Evolutionary conservation across 2,888 invertebrate genomes (phyloP), one percentile per base, ranked within the genome.

Genomic region (Sesamia inferens): DNA sequence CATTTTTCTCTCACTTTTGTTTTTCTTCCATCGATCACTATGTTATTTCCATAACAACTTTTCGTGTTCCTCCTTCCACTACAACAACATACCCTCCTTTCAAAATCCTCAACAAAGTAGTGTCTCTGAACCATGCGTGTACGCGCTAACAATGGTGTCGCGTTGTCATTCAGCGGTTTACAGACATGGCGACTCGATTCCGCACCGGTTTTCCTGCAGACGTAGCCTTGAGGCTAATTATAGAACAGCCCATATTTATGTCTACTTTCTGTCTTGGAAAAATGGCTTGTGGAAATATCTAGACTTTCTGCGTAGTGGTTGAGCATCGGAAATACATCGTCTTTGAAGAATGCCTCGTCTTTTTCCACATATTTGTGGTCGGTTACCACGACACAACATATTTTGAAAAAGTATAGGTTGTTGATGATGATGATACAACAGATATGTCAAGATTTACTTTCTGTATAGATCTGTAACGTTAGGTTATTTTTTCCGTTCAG

Each of bases 171-270:
- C 77, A 71, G 22, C 61, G 61, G 63, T 64, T 74, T 76, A 80
- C 65, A 72, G 81, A 74, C 76, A 64, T 67, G 69, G 57, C 58
- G 59, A 68, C 58, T 63, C 72, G 70, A 81, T 86, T 87, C 85
- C 83, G 85, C 66, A 62, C 68, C 68, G 69, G 72, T 86, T 87
- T 87, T 86, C 87, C 88, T 83, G 61, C 63, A 71, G 61, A 57
- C 73, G 31, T 72, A 86, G 71, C 86, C 88, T 87, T 87, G 87
- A 54, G 55, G 68, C 78, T 87, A 86, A 83, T 82, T 83, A 86
- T 87, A 86, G 79, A 71, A 44, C 51, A 55, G 44, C 10, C 68
- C 84, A 84, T 84, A 83, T 85, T 79, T 76, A 64, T 76, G 70
- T 5, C 31, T 59, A 64, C 65, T 83, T 84, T 81, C 68, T 73